Percentiles rank a stretch among this genome's conserved stretches.
Evolutionary conservation across 2,888 invertebrate species (phyloP).

Genomic region (Aporophyla nigra): DNA sequence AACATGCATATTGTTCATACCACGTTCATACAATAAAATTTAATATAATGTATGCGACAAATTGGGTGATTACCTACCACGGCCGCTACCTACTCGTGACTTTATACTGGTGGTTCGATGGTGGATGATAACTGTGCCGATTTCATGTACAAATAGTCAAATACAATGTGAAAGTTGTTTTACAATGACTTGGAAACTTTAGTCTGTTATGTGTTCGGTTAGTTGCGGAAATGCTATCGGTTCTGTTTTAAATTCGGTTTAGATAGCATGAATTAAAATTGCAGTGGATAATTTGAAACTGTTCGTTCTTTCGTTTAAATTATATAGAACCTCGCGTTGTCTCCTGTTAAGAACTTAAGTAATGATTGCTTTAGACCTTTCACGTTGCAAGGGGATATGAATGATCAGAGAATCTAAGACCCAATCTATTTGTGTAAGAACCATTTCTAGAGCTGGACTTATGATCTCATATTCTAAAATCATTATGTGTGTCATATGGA

Average conservation of each 20-base stretch:
- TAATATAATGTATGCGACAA: constrained; percentile 38
- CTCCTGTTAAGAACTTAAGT: not conserved
- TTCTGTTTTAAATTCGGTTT: constrained; percentile 12
- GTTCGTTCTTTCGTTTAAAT: not conserved
- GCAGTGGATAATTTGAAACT: not conserved
- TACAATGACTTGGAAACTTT: constrained; percentile 40
- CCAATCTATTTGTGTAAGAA: not conserved
- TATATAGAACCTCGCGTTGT: not conserved
- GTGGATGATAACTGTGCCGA: constrained; percentile 10
- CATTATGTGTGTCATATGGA: not conserved
- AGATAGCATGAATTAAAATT: not conserved
- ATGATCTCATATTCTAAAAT: not conserved
- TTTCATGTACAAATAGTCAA: constrained; percentile 27
- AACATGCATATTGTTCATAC: constrained; percentile 32
- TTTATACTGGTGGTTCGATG: constrained; percentile 30
- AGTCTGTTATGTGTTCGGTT: constrained; percentile 13
- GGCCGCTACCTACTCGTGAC: constrained; percentile 19
- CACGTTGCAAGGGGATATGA: not conserved
- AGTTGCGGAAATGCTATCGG: not conserved
- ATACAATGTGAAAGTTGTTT: constrained; percentile 37
- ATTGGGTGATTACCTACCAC: constrained; percentile 38
- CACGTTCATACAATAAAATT: constrained; percentile 11
- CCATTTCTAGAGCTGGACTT: not conserved
- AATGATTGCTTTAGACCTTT: not conserved
- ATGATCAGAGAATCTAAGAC: not conserved